Conservation (phyloP, 2,888 invertebrate genomes). For the Platycheirus albimanus region DNA sequence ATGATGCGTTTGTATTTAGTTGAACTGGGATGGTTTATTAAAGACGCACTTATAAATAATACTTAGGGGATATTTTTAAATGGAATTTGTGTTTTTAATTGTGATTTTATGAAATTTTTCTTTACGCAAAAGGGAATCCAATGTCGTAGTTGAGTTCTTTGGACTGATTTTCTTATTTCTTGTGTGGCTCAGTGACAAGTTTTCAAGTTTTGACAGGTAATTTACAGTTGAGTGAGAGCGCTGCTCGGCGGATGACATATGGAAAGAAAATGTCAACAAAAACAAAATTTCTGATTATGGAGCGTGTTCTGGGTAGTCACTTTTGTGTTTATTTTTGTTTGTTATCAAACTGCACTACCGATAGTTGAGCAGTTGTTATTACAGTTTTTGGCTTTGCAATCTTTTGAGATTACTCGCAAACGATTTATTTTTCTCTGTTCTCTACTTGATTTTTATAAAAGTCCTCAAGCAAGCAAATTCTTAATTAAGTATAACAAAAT, state of each 20-base stretch:
- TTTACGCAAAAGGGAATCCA: conserved; percentile 68
- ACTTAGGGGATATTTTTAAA: conserved; percentile 14
- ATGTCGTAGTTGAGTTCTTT: conserved; percentile 69
- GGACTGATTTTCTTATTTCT: conserved; percentile 59
- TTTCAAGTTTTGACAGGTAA: conserved; percentile 61
- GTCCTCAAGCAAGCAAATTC: no score
- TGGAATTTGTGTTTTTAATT: conserved; percentile 35
- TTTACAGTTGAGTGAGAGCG: conserved; percentile 51
- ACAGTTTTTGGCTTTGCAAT: no score
- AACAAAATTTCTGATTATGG: neutral
- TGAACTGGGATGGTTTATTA: conserved; percentile 4
- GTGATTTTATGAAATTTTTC: conserved; percentile 58
- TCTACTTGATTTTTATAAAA: no score
- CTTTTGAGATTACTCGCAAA: no score
- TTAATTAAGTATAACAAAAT: no score
- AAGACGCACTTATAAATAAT: conserved; percentile 13
- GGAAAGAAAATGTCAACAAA: conserved; percentile 27
- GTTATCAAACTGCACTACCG: neutral
- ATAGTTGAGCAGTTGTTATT: no score
- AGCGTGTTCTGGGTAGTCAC: neutral
- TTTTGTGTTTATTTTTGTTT: neutral
- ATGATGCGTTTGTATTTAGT: conserved; percentile 5
- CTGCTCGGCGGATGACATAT: conserved; percentile 40
- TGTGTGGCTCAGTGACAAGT: conserved; percentile 62
- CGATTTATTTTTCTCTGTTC: no score